Evolutionary conservation across 2,888 invertebrate genomes (phyloP).

Genomic region (Caenorhabditis panamensis): DNA sequence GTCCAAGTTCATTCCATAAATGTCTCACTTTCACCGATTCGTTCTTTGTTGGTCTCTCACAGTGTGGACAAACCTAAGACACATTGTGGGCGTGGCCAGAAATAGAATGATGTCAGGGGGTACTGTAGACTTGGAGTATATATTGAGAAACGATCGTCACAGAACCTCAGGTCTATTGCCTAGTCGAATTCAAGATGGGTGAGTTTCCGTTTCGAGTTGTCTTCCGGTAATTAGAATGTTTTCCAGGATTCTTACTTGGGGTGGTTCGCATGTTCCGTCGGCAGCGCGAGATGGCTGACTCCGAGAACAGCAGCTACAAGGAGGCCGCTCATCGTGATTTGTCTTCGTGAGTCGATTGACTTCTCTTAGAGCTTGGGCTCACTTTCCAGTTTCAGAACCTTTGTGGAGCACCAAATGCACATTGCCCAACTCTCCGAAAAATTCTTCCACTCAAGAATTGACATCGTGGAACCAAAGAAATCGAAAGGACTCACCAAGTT

Average conservation of each 20-base stretch:
- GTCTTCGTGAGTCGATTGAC: conserved; percentile 22
- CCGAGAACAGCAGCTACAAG: conserved; percentile 23
- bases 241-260: conserved; percentile 51
- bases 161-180: conserved; percentile 10
- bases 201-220: conserved; percentile 6
- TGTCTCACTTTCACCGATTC: conserved; percentile 1
- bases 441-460: conserved; percentile 69
- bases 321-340: conserved; percentile 42
- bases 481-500: conserved; percentile 64
- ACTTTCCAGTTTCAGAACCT: conserved; percentile 53
- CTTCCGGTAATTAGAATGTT: not conserved
- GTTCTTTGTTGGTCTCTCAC: conserved; percentile 51
- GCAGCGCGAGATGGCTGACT: conserved; percentile 13
- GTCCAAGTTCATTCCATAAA: conserved; percentile 37
- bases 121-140: conserved; percentile 45
- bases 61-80: conserved; percentile 30
- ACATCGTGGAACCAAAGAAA: conserved; percentile 59
- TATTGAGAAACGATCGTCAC: conserved; percentile 1
- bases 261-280: conserved; percentile 38
- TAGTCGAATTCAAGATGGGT: conserved; percentile 39
- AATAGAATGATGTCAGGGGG: conserved; percentile 26
- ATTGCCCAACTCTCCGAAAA: conserved; percentile 66
- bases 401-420: conserved; percentile 73
- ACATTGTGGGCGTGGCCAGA: conserved; percentile 28
- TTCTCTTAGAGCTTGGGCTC: not conserved